phyloP scores from a whole-genome alignment of 1,140 invertebrate genomes.

The Drosophila orena region DNA sequence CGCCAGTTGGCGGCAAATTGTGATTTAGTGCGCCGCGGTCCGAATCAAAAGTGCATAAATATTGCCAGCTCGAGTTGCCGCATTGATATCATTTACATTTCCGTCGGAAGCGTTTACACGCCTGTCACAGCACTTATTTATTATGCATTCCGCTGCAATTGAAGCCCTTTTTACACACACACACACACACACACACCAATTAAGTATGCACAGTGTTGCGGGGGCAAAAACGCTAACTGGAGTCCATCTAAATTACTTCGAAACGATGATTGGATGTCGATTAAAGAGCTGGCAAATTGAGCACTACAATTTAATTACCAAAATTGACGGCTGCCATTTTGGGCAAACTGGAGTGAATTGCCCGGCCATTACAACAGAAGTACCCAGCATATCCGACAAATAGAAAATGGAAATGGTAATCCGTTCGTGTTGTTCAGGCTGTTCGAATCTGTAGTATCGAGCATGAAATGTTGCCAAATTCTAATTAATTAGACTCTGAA shows the following conservation, averaged over 20 bases:
- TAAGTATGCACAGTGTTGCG: neutral
- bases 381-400: slow-evolving; percentile 11
- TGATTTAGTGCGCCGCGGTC: slow-evolving; percentile 39
- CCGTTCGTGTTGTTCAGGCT: neutral
- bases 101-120: slow-evolving; percentile 54
- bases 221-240: slow-evolving; percentile 41
- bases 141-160: slow-evolving; percentile 47
- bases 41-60: slow-evolving; percentile 62
- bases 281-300: slow-evolving; percentile 63
- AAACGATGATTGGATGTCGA: slow-evolving; percentile 43
- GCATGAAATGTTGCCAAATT: neutral
- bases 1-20: slow-evolving; percentile 44
- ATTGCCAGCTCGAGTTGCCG: slow-evolving; percentile 38
- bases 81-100: slow-evolving; percentile 60
- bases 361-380: slow-evolving; percentile 16
- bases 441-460: slow-evolving; percentile 32
- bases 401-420: neutral
- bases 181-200: neutral
- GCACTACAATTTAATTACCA: slow-evolving; percentile 76
- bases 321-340: slow-evolving; percentile 64
- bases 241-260: slow-evolving; percentile 58
- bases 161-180: slow-evolving; percentile 5
- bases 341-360: slow-evolving; percentile 39
- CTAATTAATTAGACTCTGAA: neutral
- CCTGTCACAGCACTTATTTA: slow-evolving; percentile 46